Evolutionary conservation across 2,113 vertebrate genomes (phyloP).

Genomic region (Tympanuchus pallidicinctus): DNA sequence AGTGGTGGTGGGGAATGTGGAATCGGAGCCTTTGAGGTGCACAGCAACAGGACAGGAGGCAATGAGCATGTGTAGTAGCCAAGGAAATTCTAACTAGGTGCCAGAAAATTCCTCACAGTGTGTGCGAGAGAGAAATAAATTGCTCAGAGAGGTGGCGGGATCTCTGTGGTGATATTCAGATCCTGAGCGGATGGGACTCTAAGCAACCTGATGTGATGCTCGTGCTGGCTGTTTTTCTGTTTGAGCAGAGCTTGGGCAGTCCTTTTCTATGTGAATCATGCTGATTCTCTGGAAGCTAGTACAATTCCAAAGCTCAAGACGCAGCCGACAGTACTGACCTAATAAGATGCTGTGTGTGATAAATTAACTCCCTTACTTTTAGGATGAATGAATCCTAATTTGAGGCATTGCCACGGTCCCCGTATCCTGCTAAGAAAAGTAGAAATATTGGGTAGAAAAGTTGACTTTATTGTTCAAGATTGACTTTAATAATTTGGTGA

Average conservation of each 20-base stretch:
- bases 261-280: neutral
- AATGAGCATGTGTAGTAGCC: neutral
- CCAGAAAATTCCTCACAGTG: neutral
- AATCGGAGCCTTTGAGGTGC: neutral
- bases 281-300: neutral
- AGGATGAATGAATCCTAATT: neutral
- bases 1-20: neutral
- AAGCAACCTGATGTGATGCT: neutral
- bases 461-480: neutral
- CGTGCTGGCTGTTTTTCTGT: neutral
- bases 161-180: no score
- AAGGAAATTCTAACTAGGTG: neutral
- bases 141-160: neutral
- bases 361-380: neutral
- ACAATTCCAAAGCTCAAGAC: rapidly evolving
- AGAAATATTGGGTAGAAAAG: neutral
- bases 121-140: neutral
- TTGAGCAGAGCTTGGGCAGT: neutral
- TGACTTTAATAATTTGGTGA: neutral
- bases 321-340: neutral
- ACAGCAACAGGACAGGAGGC: neutral
- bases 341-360: neutral
- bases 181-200: neutral
- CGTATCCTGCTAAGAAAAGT: neutral
- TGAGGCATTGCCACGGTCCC: rapidly evolving